A percentile compares a stretch with the other conserved stretches of the same genome.
Evolutionary conservation across 2,888 invertebrate genomes (phyloP).

Genomic region (Apoda limacodes): DNA sequence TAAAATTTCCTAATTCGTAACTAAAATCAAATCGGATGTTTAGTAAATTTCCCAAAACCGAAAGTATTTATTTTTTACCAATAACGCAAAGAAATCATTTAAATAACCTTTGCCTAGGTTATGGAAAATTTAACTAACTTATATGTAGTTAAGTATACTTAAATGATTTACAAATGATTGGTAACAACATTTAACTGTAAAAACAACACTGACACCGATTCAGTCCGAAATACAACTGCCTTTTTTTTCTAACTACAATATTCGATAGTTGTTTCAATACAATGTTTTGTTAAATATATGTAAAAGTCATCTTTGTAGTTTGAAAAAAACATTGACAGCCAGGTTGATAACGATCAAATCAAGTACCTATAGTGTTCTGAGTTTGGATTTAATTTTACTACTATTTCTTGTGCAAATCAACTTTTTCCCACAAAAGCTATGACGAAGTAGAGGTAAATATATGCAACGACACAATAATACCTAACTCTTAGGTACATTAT

Average conservation of each 20-base stretch:
- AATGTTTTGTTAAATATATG: neutral
- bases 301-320: neutral
- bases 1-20: constrained; percentile 29
- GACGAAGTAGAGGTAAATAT: constrained; percentile 59
- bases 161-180: constrained; percentile 59
- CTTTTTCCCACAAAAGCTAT: constrained; percentile 63
- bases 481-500: constrained; percentile 58
- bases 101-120: constrained; percentile 17
- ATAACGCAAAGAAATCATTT: neutral
- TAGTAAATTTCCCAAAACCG: neutral
- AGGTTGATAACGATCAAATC: too few species aligned
- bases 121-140: constrained; percentile 36
- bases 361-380: constrained; percentile 29
- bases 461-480: constrained; percentile 66
- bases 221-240: constrained; percentile 13
- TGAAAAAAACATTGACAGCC: constrained; percentile 12
- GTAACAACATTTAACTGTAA: constrained; percentile 65
- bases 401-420: constrained; percentile 65
- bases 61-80: neutral
- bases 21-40: neutral
- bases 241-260: neutral
- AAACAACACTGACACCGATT: constrained; percentile 45
- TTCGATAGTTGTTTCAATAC: neutral
- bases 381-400: constrained; percentile 46
- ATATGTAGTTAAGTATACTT: constrained; percentile 33